A percentile compares a stretch with the other conserved stretches of the same genome.
Conservation (phyloP, 2,113 vertebrate species). For the Lycaon pictus region DNA sequence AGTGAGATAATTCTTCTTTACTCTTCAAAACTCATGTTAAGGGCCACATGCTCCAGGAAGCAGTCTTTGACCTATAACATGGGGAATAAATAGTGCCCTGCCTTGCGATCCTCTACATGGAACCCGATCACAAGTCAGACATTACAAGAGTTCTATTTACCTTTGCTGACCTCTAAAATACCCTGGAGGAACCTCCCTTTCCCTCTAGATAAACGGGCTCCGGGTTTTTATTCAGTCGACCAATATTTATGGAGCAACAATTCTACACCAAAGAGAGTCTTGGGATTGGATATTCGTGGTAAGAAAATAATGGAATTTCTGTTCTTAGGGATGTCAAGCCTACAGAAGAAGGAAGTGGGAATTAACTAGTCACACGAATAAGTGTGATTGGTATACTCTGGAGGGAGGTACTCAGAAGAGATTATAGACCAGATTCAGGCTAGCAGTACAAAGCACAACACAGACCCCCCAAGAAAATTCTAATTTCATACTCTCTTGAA, state of each 20-base stretch:
- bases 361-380: not conserved
- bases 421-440: not conserved
- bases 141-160: not conserved
- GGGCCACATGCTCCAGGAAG: not conserved
- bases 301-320: not conserved
- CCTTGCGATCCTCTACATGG: not conserved
- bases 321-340: not conserved
- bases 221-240: not conserved
- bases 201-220: not conserved
- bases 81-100: not conserved
- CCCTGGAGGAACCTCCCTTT: fast-evolving
- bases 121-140: not conserved
- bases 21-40: not conserved
- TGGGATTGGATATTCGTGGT: not conserved
- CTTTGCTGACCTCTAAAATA: not conserved
- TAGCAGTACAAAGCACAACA: not conserved
- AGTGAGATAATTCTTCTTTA: not conserved
- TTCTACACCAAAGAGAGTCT: not conserved
- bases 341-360: not conserved
- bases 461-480: not conserved
- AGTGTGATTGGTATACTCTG: not conserved
- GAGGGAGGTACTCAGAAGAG: not conserved
- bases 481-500: not conserved
- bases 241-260: slow-evolving; percentile 18
- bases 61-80: not conserved